These are phyloP conservation scores for Atta colombica DNA, from an alignment of 1,140 invertebrate species.

Conservation along the genomic window DNA sequence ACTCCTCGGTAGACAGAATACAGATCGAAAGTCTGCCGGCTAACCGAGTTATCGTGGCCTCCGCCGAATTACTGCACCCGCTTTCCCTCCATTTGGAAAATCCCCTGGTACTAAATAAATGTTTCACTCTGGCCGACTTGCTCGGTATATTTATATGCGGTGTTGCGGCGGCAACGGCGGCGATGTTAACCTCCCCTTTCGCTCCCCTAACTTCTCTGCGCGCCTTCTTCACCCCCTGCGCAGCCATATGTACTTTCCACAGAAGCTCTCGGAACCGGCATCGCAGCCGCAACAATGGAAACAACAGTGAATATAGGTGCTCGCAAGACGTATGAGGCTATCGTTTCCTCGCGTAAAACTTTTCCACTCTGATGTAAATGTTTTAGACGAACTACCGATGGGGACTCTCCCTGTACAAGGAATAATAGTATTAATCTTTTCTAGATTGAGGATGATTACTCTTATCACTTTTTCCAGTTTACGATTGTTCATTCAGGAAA, in stretches of 20 bases:
- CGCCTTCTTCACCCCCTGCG: constrained; percentile 34
- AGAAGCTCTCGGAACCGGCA: constrained; percentile 16
- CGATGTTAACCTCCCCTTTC: constrained; percentile 54
- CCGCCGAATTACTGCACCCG: constrained; percentile 68
- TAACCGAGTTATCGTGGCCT: constrained; percentile 83
- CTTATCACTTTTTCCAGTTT: neutral
- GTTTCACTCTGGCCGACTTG: constrained; percentile 80
- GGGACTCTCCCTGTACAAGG: neutral
- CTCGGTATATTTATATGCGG: constrained; percentile 82
- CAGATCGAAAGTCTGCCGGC: constrained; percentile 83
- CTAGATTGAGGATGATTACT: neutral
- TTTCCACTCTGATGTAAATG: constrained; percentile 78
- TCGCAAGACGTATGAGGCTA: constrained; percentile 75
- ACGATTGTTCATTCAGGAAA: neutral
- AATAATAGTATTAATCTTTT: neutral
- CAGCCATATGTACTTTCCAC: constrained; percentile 57
- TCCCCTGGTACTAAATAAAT: constrained; percentile 85
- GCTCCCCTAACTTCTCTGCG: neutral
- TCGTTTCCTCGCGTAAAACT: constrained; percentile 76
- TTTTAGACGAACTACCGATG: constrained; percentile 69
- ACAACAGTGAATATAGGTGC: constrained; percentile 59
- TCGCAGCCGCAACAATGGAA: constrained; percentile 54
- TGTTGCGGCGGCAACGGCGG: constrained; percentile 70
- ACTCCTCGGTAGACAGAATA: constrained; percentile 84
- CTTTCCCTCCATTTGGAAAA: constrained; percentile 82